Evolutionary conservation across 1,140 invertebrate genomes (phyloP), one percentile per base, ranked within the genome.

Genomic region (Aphelenchoides besseyi): DNA sequence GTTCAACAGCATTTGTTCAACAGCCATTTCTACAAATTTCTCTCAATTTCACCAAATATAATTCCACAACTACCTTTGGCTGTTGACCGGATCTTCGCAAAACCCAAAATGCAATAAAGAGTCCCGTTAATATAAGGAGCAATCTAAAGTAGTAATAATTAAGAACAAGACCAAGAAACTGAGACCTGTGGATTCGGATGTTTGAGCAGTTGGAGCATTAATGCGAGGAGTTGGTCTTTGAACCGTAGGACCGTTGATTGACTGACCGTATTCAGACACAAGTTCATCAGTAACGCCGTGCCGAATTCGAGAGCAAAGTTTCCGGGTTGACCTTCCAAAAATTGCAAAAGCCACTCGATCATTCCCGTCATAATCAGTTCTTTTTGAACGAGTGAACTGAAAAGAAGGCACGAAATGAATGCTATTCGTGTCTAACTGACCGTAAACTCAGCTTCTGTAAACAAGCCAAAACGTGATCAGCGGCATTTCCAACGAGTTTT

Each of bases 401-500:
- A 74, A 2, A n/a, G 1, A 23, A 67, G 52, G 12, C 29, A 30
- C 32, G 26, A 72, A 23, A 48, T 71, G 1, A 3, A 37, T 26
- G 2, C 1, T n/a, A 18, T 29, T 69, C 26, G 35, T 32, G 9
- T 8, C 1, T 70, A 36, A 18, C 12, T n/a, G 12, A 73, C 69
- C 74, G 23, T n/a, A 79, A 69, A 28, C 71, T 76, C 8, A 79
- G 35, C 32, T 79, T 79, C 35, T 79, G 80, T n/a, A 79, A 53
- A 28, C 68, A 48, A n/a, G 79, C 80, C 8, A 79, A 37, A 16
- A 68, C 66, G 37, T 79, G 80, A 23, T 82, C 80, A 0, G 67
- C 69, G 0, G 78, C 62, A 37, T 70, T 26, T 8, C 41, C 64
- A 30, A 53, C 52, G 36, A 82, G 28, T 28, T 70, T 59, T 30